Evolutionary conservation across 2,797 vertebrate genomes (phyloP).

Genomic region (Labroides dimidiatus): DNA sequence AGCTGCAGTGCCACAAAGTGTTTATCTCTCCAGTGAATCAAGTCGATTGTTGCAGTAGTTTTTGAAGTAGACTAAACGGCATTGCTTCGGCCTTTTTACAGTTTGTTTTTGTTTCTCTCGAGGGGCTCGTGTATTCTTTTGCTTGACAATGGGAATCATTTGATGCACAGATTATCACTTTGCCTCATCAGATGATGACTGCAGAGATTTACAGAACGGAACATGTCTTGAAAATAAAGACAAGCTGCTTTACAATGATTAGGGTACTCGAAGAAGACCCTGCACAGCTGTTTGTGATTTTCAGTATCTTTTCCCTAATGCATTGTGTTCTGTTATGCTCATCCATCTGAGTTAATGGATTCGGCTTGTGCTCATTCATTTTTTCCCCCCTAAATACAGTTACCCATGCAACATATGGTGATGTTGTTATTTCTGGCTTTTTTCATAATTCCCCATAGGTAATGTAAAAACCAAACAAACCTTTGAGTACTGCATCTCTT

Average conservation of each 20-base stretch:
- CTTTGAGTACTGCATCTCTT: not conserved
- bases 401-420: constrained; percentile 1
- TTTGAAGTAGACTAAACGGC: constrained; percentile 32
- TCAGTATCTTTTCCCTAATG: constrained; percentile 4
- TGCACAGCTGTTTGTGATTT: constrained; percentile 40
- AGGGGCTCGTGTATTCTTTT: constrained; percentile 33
- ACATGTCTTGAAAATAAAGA: constrained; percentile 12
- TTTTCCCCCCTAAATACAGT: not conserved
- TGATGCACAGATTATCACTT: constrained; percentile 30
- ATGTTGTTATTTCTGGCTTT: not conserved
- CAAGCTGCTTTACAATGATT: constrained; percentile 12
- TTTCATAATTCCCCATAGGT: not conserved
- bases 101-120: constrained; percentile 5
- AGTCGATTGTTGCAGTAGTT: constrained; percentile 26
- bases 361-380: not conserved
- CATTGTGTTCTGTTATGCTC: constrained; percentile 2
- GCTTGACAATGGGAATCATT: constrained; percentile 38
- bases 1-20: not conserved
- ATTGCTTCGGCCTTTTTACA: constrained; percentile 4
- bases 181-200: constrained; percentile 18
- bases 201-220: constrained; percentile 47
- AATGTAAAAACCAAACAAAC: not conserved
- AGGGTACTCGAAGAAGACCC: constrained; percentile 20
- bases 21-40: constrained; percentile 18
- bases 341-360: constrained; percentile 9